Evolutionary conservation across 2,113 vertebrate species (phyloP).

Genomic region (Panthera uncia): DNA sequence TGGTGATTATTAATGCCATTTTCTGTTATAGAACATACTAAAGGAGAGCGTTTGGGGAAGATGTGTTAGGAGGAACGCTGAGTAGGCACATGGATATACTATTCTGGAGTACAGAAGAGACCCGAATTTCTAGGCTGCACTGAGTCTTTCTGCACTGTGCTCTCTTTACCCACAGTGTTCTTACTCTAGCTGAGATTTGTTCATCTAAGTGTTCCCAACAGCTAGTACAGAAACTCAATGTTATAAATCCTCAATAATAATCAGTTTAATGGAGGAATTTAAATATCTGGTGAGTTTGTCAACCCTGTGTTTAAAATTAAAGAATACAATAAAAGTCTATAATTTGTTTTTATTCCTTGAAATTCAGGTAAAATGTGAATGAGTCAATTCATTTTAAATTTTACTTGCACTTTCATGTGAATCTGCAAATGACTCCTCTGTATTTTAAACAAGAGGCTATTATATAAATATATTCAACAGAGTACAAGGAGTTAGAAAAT

Average conservation of each 20-base stretch:
- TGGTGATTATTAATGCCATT: too few relatives aligned
- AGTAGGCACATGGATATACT: neutral
- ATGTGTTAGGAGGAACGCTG: neutral
- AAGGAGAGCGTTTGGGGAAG: neutral
- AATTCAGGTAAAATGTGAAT: neutral
- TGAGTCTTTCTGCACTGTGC: neutral
- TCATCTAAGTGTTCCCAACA: neutral
- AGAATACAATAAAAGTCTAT: neutral
- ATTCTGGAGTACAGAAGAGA: neutral
- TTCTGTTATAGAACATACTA: neutral
- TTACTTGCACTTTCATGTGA: neutral
- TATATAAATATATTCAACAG: neutral
- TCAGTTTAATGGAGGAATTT: neutral
- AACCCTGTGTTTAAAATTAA: neutral
- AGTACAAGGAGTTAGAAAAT: neutral
- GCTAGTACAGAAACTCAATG: neutral
- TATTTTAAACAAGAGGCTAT: neutral
- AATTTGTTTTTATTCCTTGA: neutral
- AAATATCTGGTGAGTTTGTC: neutral
- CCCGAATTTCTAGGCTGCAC: neutral
- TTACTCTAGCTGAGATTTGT: neutral
- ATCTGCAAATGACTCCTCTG: neutral
- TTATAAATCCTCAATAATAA: neutral
- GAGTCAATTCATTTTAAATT: neutral
- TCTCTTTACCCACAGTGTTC: neutral